phyloP scores from a whole-genome alignment of 2,797 vertebrate species.

The Anas georgica region DNA sequence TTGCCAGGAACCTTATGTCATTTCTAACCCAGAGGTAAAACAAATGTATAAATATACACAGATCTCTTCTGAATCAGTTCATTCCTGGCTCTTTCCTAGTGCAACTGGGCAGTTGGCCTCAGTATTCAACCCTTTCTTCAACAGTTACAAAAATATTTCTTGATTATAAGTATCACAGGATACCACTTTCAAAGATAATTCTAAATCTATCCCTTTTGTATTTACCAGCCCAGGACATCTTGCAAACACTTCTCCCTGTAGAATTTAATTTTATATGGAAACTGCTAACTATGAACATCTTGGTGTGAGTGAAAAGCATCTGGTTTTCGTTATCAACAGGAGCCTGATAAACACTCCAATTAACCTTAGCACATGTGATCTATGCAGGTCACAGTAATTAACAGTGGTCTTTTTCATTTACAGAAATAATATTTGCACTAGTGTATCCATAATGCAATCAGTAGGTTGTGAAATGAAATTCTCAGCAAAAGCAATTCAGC shows the following conservation, averaged over 20 bases:
- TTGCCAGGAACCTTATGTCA: neutral
- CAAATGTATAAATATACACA: neutral
- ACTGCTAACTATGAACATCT: neutral
- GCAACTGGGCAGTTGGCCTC: neutral
- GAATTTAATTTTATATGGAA: neutral
- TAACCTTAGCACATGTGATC: conserved; percentile 24
- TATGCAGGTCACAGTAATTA: conserved; percentile 32
- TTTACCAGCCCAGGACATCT: neutral
- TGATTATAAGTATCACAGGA: neutral
- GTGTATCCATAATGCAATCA: conserved; percentile 1
- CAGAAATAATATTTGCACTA: conserved; percentile 52
- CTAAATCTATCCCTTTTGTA: neutral
- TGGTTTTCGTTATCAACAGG: conserved; percentile 39
- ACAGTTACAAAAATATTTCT: neutral
- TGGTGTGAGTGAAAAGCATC: neutral
- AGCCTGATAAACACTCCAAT: conserved; percentile 19
- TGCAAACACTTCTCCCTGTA: neutral
- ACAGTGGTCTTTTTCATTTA: conserved; percentile 38
- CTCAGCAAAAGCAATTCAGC: neutral
- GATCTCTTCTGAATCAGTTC: neutral
- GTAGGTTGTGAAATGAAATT: conserved; percentile 11
- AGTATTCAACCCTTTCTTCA: neutral
- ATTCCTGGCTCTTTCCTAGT: neutral
- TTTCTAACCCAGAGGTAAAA: neutral
- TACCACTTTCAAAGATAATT: neutral